Base-by-base conservation (phyloP, 2,113 vertebrate genomes). In the Nycticryphes semicollaris region DNA sequence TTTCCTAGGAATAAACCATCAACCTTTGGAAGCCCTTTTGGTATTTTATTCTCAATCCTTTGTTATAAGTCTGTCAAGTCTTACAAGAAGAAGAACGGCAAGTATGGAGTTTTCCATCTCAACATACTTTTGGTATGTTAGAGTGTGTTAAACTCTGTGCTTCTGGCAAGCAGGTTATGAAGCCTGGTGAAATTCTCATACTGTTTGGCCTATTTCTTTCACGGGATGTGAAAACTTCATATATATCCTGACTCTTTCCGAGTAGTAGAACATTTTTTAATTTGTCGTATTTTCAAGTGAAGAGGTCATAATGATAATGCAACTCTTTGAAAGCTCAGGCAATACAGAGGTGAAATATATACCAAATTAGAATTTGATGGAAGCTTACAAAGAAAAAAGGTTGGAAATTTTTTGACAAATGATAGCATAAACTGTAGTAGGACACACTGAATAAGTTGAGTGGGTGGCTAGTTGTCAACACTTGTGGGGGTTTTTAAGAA, bases 331-430 rank as follows among this genome's bases (percentile, higher is more conserved):
- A 86, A 80, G 30, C 25, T 75, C 30, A 18, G 54, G 19, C 35
- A 78, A 37, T 4, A 15, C 0, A 0, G n/a, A 41, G 37, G 31
- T 62, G 27, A 87, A 93, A 69, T n/a, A 24, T 8, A 54, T 37
- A 51, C 14, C 1, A 5, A 84, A 75, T 59, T 51, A 77, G 45
- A 68, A 84, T 72, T 72, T 2, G 13, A 27, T 77, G 72, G 76
- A 63, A 78, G 22, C 13, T 41, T 35, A 31, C 5, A 27, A 67
- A 41, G 60, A 15, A 18, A 31, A 63, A 84, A 28, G 9, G 31
- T 20, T 84, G 64, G 24, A 78, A 78, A 78, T 10, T 23, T 89
- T 81, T 81, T 62, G 72, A 14, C 20, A 35, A 81, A 43, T 74
- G 6, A 12, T 45, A 45, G 10, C 12, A 21, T 50, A 51, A 87